Evolutionary conservation across 2,113 vertebrate genomes (phyloP), one percentile per base, ranked within the genome.

Genomic region (Psophia crepitans): DNA sequence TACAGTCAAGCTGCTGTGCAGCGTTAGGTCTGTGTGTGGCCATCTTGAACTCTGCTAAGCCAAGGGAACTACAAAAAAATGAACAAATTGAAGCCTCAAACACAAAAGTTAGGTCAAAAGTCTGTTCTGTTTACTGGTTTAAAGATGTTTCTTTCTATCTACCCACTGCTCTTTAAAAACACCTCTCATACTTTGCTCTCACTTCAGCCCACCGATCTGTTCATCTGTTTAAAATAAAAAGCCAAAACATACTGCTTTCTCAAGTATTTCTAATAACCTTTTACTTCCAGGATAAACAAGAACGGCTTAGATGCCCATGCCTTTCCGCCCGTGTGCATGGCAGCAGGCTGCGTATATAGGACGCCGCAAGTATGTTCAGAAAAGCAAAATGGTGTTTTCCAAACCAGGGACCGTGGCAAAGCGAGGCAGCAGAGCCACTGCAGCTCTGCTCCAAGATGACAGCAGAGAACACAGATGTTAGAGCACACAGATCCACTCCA

Each of bases 371-470:
- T 30, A 58, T 30, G 60, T 65, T 90, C 43, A 78, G 77, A n/a
- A 86, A 89, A 91, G 93, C 94, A 96, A 97, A 97, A 97, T 96
- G 96, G 94, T 96, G 95, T 90, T 97, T 96, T 73, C 84, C 53
- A 90, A 92, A 27, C 74, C 93, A 75, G 87, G 77, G 94, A 92
- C 66, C 53, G 4, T 89, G 73, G 96, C 86, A 83, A 84, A 84
- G 70, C n/a, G n/a, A 95, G 90, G 90, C 93, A 89, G 94, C 80
- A 71, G 96, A 95, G 95, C 16, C 95, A 84, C 95, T 94, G 96
- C 96, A 97, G 97, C 97, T 75, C 97, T 48, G 91, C 28, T 97
- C 92, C 89, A 89, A 95, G 89, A 94, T 76, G 94, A 95, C 95
- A 95, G 90, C 91, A 69, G 85, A 95, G 83, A 93, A 87, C 83